Percentiles rank a stretch among this genome's conserved stretches.
Evolutionary conservation across 2,797 vertebrate genomes (phyloP).

Genomic region (Syngnathus rostellatus): DNA sequence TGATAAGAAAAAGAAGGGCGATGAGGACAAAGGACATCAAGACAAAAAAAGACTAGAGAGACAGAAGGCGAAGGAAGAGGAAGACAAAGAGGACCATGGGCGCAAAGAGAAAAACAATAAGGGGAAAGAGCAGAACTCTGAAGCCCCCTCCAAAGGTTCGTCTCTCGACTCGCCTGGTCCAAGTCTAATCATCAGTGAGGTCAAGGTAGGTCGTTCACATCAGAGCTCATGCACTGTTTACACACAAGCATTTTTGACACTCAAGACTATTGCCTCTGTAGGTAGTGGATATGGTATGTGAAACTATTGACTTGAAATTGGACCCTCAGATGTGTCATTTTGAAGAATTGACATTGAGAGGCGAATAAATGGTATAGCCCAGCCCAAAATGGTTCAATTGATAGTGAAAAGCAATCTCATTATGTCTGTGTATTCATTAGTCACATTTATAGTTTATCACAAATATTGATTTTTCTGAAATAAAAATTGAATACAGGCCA

Average conservation of each 20-base stretch:
- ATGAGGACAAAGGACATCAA: slow-evolving; percentile 69
- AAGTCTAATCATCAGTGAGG: slow-evolving; percentile 56
- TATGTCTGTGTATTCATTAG: not conserved
- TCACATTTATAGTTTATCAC: not conserved
- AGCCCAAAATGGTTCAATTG: not conserved
- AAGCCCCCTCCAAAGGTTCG: slow-evolving; percentile 60
- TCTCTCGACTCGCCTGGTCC: slow-evolving; percentile 67
- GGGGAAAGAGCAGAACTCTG: slow-evolving; percentile 60
- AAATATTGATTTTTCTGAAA: not conserved
- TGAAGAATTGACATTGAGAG: not conserved
- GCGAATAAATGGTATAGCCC: not conserved
- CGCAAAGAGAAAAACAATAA: slow-evolving; percentile 58
- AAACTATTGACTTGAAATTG: not conserved
- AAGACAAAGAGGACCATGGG: slow-evolving; percentile 61
- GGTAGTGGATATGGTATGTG: not conserved
- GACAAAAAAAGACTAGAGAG: slow-evolving; percentile 66
- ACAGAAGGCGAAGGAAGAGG: slow-evolving; percentile 58
- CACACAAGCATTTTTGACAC: not conserved
- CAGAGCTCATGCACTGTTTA: not conserved
- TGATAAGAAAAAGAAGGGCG: slow-evolving; percentile 56
- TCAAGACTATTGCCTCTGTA: not conserved
- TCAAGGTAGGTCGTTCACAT: slow-evolving; percentile 51
- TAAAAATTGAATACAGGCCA: not conserved
- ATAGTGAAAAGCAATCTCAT: not conserved
- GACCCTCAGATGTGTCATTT: not conserved